phyloP scores from a whole-genome alignment of 1,140 invertebrate species.

The Lerema accius region DNA sequence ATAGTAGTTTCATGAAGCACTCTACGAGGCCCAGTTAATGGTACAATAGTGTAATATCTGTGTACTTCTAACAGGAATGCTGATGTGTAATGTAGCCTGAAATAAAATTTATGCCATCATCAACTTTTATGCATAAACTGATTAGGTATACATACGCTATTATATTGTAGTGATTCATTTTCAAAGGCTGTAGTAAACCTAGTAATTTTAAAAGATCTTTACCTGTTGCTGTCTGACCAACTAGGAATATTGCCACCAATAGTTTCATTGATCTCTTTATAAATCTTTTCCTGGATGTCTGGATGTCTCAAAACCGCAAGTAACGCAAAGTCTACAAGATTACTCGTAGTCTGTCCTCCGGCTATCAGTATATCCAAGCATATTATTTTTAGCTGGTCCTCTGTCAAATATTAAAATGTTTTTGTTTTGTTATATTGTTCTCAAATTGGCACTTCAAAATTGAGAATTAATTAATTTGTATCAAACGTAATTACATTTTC shows the following conservation, averaged over 20 bases:
- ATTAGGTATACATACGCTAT: too few species aligned
- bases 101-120: slow-evolving; percentile 1
- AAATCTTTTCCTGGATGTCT: slow-evolving; percentile 86
- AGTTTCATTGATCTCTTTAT: slow-evolving; percentile 85
- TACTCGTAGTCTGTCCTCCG: slow-evolving; percentile 88
- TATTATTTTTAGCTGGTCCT: slow-evolving; percentile 87
- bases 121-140: neutral
- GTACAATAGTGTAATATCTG: slow-evolving; percentile 85
- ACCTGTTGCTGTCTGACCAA: slow-evolving; percentile 66
- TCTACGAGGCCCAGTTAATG: slow-evolving; percentile 87
- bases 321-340: slow-evolving; percentile 88
- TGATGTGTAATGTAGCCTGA: slow-evolving; percentile 85
- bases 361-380: slow-evolving; percentile 89
- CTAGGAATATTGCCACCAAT: slow-evolving; percentile 80
- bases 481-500: too few species aligned
- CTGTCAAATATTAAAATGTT: slow-evolving; percentile 82
- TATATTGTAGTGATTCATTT: too few species aligned
- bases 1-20: slow-evolving; percentile 84
- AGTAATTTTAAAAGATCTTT: too few species aligned
- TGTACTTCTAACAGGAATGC: slow-evolving; percentile 87
- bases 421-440: too few species aligned
- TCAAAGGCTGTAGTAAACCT: too few species aligned
- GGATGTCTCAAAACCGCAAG: slow-evolving; percentile 86
- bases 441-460: too few species aligned
- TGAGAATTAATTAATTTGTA: too few species aligned